Base-by-base conservation (phyloP, 2,888 invertebrate species). In the Dasypolia templi region DNA sequence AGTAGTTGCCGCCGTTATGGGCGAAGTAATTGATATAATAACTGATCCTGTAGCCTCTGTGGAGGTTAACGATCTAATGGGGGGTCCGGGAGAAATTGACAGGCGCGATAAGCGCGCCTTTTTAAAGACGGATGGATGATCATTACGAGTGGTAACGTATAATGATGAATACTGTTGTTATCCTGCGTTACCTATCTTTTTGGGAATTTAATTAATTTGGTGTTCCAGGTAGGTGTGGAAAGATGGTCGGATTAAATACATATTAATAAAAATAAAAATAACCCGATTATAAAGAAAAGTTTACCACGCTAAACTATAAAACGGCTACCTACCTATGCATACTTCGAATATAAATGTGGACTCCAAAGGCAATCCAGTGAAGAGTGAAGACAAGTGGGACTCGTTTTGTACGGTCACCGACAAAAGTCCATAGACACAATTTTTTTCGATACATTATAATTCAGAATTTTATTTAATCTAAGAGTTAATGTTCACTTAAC, bases 1-100 rank as follows among this genome's bases (percentile, higher is more conserved):
- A 63, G 71, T 72, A 84, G 78, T 79, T 73, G 62, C 77, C 49
- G 75, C 42, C 39, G 65, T 55, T 79, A 84, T 71, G 84, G 71
- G 70, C 77, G 63, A 75, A 82, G 85, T 88, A 89, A 89, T 90
- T 89, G 90, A 88, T 89, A 87, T 90, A 89, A 89, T 88, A 88
- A 88, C 83, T 70, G 85, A 82, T 86, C 83, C 80, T 72, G 78
- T 42, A 67, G 39, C 74, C 68, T 42, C 44, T 39, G 35, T 35
- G 64, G 70, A 79, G 87, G 89, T 87, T 86, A 89, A 89, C 84
- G 86, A 85, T 84, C 86, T 86, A 89, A 88, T 88, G 86, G 82
- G 77, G 71, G 81, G 79, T 75, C 81, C 39, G 75, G 75, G 75
- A 76, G 79, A 73, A 82, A 79, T 75, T 75, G 79, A 81, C 81